phyloP scores from a whole-genome alignment of 2,113 vertebrate genomes.

The Capricornis sumatraensis region DNA sequence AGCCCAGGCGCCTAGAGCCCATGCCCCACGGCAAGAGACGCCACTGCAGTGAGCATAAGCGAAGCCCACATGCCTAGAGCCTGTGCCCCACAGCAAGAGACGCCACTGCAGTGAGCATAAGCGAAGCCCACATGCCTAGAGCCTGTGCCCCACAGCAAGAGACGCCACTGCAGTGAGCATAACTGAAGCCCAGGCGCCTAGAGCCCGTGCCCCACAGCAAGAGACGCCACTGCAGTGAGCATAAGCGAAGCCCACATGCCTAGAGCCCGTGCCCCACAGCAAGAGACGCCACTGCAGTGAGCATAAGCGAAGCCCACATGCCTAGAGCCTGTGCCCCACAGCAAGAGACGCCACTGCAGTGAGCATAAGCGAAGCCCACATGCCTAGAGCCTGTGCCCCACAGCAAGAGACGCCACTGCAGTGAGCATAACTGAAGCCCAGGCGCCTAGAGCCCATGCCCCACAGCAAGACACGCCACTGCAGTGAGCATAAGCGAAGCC shows the following conservation, averaged over 20 bases:
- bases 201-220: neutral
- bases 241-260: neutral
- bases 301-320: neutral
- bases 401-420: neutral
- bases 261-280: neutral
- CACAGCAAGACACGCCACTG: neutral
- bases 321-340: neutral
- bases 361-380: too few species aligned
- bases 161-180: neutral
- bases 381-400: too few species aligned
- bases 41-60: too few species aligned
- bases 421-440: neutral
- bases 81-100: too few species aligned
- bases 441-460: neutral
- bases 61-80: too few species aligned
- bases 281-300: neutral
- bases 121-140: neutral
- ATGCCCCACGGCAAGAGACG: too few species aligned
- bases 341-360: too few species aligned
- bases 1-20: neutral
- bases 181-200: accelerated
- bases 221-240: neutral
- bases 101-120: neutral
- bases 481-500: neutral
- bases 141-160: neutral